Percentiles rank a stretch among this genome's conserved stretches.
These are phyloP conservation scores for Phenacoccus solenopsis DNA, from an alignment of 1,140 invertebrate genomes.

Conservation along the genomic window DNA sequence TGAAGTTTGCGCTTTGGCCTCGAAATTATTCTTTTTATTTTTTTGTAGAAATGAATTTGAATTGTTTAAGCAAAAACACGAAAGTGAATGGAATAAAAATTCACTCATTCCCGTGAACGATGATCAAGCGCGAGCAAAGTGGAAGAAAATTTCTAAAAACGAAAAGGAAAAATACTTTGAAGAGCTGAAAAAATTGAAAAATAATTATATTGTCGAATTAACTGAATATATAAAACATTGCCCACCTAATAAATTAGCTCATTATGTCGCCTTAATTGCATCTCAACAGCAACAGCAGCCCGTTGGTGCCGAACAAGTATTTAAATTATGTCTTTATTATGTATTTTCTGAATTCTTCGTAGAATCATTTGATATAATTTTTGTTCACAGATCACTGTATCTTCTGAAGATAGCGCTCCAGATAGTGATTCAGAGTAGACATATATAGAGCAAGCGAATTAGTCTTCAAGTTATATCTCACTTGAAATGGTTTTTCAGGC, in stretches of 20 bases:
- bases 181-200: neutral
- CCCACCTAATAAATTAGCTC: neutral
- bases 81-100: neutral
- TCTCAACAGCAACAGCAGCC: no score
- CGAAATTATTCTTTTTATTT: neutral
- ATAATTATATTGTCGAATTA: neutral
- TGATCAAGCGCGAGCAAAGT: neutral
- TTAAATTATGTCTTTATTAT: no score
- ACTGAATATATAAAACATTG: neutral
- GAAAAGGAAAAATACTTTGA: neutral
- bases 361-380: no score
- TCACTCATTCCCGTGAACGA: neutral
- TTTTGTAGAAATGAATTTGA: neutral
- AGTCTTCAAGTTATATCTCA: no score
- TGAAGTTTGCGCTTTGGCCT: neutral
- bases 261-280: neutral
- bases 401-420: no score
- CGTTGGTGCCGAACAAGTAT: no score
- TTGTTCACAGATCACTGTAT: no score
- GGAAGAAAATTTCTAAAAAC: neutral
- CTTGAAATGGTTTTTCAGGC: no score
- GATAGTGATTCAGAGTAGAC: no score
- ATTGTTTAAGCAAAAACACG: neutral
- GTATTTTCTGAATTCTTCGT: no score
- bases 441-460: no score